Evolutionary conservation across 2,113 vertebrate species (phyloP).

Genomic region (Larimichthys crocea): DNA sequence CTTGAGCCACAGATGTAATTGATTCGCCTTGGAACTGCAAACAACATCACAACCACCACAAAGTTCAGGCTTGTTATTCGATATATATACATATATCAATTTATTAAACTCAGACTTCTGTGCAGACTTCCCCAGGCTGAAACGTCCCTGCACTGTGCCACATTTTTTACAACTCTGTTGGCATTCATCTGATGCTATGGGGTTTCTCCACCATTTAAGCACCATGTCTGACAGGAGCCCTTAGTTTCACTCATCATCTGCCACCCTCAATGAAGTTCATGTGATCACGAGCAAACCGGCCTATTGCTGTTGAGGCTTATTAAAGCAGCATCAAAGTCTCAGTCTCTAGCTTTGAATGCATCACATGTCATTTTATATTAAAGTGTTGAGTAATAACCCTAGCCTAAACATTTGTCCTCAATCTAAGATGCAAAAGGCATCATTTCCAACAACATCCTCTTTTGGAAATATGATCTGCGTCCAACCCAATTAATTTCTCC

Average conservation of each 20-base stretch:
- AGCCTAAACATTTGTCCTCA: slow-evolving; percentile 31
- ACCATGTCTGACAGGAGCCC: slow-evolving; percentile 30
- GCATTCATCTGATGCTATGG: slow-evolving; percentile 1
- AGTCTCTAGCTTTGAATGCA: slow-evolving; percentile 45
- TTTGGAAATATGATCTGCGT: slow-evolving; percentile 40
- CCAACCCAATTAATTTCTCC: slow-evolving; percentile 47
- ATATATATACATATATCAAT: slow-evolving; percentile 30
- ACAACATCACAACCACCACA: slow-evolving; percentile 17
- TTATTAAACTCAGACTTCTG: slow-evolving; percentile 31
- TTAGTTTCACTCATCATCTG: slow-evolving; percentile 47
- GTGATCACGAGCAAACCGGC: slow-evolving; percentile 26
- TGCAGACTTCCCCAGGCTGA: background rate
- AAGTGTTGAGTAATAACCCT: slow-evolving; percentile 31
- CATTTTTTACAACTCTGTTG: slow-evolving; percentile 14
- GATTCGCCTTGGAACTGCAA: slow-evolving; percentile 38
- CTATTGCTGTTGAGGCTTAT: slow-evolving; percentile 47
- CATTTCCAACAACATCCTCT: slow-evolving; percentile 21
- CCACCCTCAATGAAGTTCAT: slow-evolving; percentile 36
- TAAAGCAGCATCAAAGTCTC: slow-evolving; percentile 62
- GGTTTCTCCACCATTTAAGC: slow-evolving; percentile 40
- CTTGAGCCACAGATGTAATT: slow-evolving; percentile 33
- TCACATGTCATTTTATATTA: slow-evolving; percentile 50
- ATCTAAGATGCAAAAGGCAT: slow-evolving; percentile 39
- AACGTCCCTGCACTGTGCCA: background rate
- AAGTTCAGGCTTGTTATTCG: slow-evolving; percentile 12